Percentiles rank a stretch among this genome's conserved stretches.
Evolutionary conservation across 2,113 vertebrate species (phyloP).

Genomic region (Columbina picui): DNA sequence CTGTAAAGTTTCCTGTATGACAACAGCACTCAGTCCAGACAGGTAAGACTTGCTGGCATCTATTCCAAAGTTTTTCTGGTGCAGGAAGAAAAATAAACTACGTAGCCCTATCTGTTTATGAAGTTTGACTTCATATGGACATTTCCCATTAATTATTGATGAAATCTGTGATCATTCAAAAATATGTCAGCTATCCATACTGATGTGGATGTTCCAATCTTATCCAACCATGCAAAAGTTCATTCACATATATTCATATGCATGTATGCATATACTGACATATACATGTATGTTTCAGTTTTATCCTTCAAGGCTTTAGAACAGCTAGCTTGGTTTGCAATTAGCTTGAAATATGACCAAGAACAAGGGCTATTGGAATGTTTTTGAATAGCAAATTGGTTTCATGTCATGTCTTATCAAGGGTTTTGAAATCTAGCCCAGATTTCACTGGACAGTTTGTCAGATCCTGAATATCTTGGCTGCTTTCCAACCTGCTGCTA

Average conservation of each 20-base stretch:
- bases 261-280: neutral
- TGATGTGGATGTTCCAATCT: neutral
- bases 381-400: slow-evolving; percentile 18
- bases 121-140: neutral
- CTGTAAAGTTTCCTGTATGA: neutral
- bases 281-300: neutral
- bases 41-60: neutral
- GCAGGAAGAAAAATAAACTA: neutral
- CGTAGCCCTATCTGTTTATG: neutral
- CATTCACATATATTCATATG: neutral
- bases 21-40: neutral
- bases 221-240: neutral
- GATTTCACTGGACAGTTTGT: slow-evolving; percentile 20
- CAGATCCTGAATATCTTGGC: neutral
- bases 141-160: neutral
- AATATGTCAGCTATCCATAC: neutral
- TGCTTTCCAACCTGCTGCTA: neutral
- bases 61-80: neutral
- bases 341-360: slow-evolving; percentile 22
- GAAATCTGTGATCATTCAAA: neutral
- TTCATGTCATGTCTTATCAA: slow-evolving; percentile 4
- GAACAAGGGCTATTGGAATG: neutral
- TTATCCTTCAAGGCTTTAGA: neutral
- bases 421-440: slow-evolving; percentile 28
- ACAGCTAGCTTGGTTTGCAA: neutral